These are phyloP conservation scores for Paramormyrops hopkinsi DNA, from an alignment of 2,797 vertebrate species.

Conservation along the genomic window DNA sequence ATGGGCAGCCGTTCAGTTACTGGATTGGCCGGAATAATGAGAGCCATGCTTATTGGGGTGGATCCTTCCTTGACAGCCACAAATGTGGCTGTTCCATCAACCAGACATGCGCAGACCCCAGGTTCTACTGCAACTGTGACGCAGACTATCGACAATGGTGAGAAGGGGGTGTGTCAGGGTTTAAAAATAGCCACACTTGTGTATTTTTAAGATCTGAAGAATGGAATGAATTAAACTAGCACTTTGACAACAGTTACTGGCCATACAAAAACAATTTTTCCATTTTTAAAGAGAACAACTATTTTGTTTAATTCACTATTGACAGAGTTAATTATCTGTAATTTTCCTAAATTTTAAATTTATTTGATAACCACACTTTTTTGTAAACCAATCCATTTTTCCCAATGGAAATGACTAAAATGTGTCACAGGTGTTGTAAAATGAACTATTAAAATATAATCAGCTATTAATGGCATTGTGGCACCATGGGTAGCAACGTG, in stretches of 20 bases:
- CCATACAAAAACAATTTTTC: neutral
- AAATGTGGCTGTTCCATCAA: slow-evolving; percentile 89
- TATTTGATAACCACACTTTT: neutral
- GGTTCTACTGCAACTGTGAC: slow-evolving; percentile 90
- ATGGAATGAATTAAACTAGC: neutral
- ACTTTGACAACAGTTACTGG: neutral
- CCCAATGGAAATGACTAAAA: neutral
- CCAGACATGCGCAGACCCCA: slow-evolving; percentile 79
- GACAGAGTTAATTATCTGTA: neutral
- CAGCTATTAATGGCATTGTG: neutral
- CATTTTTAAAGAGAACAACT: neutral
- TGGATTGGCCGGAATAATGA: slow-evolving; percentile 90
- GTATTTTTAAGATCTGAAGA: neutral
- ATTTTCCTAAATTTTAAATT: neutral
- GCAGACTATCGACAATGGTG: slow-evolving; percentile 90
- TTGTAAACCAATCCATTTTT: neutral
- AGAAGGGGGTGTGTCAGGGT: slow-evolving; percentile 38
- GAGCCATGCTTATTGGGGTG: slow-evolving; percentile 95
- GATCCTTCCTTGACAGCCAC: slow-evolving; percentile 81
- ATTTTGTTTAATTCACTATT: neutral
- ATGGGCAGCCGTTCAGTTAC: slow-evolving; percentile 83
- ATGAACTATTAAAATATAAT: neutral
- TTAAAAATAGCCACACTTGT: neutral
- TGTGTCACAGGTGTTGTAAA: neutral
- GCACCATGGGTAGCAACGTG: neutral